Evolutionary conservation across 2,797 vertebrate genomes (phyloP).

Genomic region (Menidia menidia): DNA sequence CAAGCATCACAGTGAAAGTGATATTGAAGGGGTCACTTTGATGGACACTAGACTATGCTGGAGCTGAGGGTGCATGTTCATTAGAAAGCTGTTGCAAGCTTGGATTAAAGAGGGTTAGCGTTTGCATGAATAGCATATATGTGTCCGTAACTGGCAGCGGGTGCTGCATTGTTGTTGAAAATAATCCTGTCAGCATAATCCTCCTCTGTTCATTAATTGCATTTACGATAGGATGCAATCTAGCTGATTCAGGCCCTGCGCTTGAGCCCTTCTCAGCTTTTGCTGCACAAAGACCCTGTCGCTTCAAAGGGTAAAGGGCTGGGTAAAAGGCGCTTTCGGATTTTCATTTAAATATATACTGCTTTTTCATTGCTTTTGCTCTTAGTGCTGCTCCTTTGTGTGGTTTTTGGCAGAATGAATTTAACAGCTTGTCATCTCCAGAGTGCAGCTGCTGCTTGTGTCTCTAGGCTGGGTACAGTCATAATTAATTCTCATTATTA

Average conservation of each 20-base stretch:
- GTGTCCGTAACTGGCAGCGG: conserved; percentile 63
- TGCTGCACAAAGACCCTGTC: conserved; percentile 59
- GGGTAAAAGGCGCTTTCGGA: conserved; percentile 51
- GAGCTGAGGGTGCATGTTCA: conserved; percentile 25
- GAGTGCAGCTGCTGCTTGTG: conserved; percentile 31
- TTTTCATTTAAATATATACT: conserved; percentile 64
- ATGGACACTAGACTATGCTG: conserved; percentile 9
- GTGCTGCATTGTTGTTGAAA: conserved; percentile 76
- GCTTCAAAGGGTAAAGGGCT: conserved; percentile 65
- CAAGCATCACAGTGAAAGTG: conserved; percentile 11
- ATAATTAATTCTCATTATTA: neutral
- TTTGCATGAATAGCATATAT: conserved; percentile 40
- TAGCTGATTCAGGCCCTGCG: conserved; percentile 67
- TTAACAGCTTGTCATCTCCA: conserved; percentile 31
- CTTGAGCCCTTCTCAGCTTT: conserved; percentile 48
- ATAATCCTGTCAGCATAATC: conserved; percentile 79
- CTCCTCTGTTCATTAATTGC: conserved; percentile 79
- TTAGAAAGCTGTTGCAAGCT: conserved; percentile 42
- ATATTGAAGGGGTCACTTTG: conserved; percentile 29
- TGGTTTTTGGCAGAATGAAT: conserved; percentile 38
- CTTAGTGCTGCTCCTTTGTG: conserved; percentile 33
- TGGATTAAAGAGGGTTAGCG: conserved; percentile 46
- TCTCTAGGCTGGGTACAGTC: conserved; percentile 1
- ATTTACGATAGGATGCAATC: conserved; percentile 75
- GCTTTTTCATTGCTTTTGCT: conserved; percentile 48